phyloP scores from a whole-genome alignment of 2,113 vertebrate species.

The Ptilonorhynchus violaceus region DNA sequence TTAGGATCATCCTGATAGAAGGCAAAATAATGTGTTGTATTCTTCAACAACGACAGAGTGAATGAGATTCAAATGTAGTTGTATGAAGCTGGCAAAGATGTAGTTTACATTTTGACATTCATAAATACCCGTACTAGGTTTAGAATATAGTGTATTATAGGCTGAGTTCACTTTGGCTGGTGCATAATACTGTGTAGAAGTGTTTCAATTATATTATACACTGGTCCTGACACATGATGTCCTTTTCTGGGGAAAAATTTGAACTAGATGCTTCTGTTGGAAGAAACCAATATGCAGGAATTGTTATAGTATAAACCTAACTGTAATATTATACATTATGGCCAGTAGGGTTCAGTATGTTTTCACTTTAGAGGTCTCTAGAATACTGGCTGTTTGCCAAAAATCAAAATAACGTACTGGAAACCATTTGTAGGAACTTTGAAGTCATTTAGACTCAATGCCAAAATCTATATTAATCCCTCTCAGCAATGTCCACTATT shows the following conservation, averaged over 20 bases:
- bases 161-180: background rate
- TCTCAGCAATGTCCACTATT: background rate
- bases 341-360: slow-evolving; percentile 16
- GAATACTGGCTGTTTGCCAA: background rate
- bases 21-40: background rate
- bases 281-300: background rate
- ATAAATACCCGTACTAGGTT: background rate
- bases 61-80: background rate
- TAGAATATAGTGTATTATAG: background rate
- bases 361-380: background rate
- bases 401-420: background rate
- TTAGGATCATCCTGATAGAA: background rate
- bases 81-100: background rate
- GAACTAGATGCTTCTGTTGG: background rate
- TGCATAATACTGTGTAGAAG: background rate
- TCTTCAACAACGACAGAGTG: background rate
- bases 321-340: background rate
- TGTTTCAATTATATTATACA: background rate
- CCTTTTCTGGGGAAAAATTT: background rate
- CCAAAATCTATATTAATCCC: background rate
- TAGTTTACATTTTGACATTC: background rate
- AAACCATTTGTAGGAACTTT: background rate
- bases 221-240: background rate
- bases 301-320: background rate
- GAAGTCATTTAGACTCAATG: background rate